Percentiles rank a stretch among this genome's conserved stretches.
Conservation (phyloP, 2,113 vertebrate genomes). For the Gymnobelideus leadbeateri region DNA sequence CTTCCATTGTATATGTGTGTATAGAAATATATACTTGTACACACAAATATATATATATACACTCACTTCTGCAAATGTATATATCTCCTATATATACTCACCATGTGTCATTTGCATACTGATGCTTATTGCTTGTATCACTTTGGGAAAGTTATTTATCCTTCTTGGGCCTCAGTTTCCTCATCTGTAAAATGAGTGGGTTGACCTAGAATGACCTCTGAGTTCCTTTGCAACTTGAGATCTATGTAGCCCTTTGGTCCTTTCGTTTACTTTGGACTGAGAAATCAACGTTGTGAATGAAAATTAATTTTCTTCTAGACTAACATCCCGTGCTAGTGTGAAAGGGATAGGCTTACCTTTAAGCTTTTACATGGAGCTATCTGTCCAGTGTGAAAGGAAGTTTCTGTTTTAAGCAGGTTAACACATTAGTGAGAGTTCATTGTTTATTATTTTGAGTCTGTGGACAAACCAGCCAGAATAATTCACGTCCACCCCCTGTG, state of each 20-base stretch:
- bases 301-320: not conserved
- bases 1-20: not conserved
- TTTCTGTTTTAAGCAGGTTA: not conserved
- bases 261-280: not conserved
- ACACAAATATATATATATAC: not conserved
- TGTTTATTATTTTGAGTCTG: not conserved
- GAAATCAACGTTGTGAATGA: not conserved
- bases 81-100: not conserved
- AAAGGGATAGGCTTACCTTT: not conserved
- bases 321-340: not conserved
- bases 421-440: not conserved
- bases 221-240: not conserved
- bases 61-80: not conserved
- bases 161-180: not conserved
- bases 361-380: not conserved
- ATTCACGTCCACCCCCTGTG: not conserved
- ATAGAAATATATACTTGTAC: not conserved
- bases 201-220: not conserved
- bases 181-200: not conserved
- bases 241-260: not conserved
- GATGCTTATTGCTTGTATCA: not conserved
- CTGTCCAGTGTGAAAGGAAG: not conserved
- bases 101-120: not conserved
- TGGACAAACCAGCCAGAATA: not conserved
- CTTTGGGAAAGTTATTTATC: not conserved